Evolutionary conservation across 2,113 vertebrate genomes (phyloP), one percentile per base, ranked within the genome.

Genomic region (Ophthalmolycus amberensis): DNA sequence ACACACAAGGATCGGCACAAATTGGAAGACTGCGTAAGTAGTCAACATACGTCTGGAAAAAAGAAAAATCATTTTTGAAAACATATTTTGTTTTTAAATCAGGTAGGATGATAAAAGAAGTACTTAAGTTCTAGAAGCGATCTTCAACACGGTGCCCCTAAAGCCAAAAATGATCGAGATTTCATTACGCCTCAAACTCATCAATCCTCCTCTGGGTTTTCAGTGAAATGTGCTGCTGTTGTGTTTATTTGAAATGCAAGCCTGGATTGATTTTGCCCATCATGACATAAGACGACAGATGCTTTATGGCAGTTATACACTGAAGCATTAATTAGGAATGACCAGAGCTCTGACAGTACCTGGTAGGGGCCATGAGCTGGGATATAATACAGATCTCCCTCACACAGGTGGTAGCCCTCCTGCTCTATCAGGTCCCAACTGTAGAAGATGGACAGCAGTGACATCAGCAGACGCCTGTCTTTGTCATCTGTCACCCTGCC

Each of bases 401-500:
- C 91, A 83, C 96, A 95, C 72, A 99, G 85, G 38, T 10, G 81
- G 75, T 97, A 98, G 54, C 73, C 54, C 12, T 97, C 96, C 90
- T 95, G 86, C 14, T 88, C 52, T 58, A 97, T 91, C 46, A 98
- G 89, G 7, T 97, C 95, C 86, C 93, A 91, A 83, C 88, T 96
- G 84, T 97, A 99, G 90, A 99, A 95, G 29, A 88, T 93, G 52
- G 97, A 97, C 72, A 99, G 94, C 69, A 99, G 96, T 0, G 97
- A 98, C 29, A 98, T 87, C 56, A 99, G 95, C 73, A 99, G 96
- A 50, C 97, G 95, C 38, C 97, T 95, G 94, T 99, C 97, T 90
- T 99, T 98, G 88, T 99, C 97, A 81, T 99, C 98, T 1, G 97
- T 99, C 85, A 99, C 97, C 94, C 97, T 94, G 0, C 98, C 98